Evolutionary conservation across 2,888 invertebrate species (phyloP), one percentile per base, ranked within the genome.

Genomic region (Melanophora roralis): DNA sequence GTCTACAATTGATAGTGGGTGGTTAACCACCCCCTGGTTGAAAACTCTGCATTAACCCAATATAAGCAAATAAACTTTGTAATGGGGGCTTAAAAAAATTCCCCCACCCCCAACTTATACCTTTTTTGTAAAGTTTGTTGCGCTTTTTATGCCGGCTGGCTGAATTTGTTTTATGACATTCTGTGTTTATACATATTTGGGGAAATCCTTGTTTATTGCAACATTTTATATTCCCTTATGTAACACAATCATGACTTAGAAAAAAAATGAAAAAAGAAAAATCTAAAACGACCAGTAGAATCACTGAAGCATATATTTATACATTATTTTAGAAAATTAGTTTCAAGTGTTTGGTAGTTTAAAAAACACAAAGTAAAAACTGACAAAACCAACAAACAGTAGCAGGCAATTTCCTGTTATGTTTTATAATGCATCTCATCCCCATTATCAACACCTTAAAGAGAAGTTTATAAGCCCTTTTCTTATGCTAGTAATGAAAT

Each of bases 231-330:
- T 80, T 80, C 79, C 75, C 79, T 51, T 21, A 62, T 68, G 64
- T 65, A 60, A 51, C 36, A 36, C 43, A 36, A 21, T 32, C 62
- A 80, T 67, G 79, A 80, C 72, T 80, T 72, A 80, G 51, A 27
- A 27, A 27, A 3, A 27, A 27, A 27, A 65, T 65, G 74, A 68
- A 67, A 64, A 59, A 73, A 53, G 4, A 51, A 74, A 59, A 47
- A 53, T 57, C n/a, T 1, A 19, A 75, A 53, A 27, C 53, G 1
- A 65, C 53, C 34, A 34, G 60, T 36, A 45, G 34, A 71, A 47
- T 75, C 71, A 72, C 53, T 83, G 80, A 78, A 77, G 82, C 83
- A 84, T 83, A 60, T 59, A 81, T 73, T n/a, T n/a, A n/a, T n/a
- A 49, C 57, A 55, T 65, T 38, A 75, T 71, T 67, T 67, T 67